Conservation (phyloP, 2,888 invertebrate species). For the Lasioglossum villosulum region DNA sequence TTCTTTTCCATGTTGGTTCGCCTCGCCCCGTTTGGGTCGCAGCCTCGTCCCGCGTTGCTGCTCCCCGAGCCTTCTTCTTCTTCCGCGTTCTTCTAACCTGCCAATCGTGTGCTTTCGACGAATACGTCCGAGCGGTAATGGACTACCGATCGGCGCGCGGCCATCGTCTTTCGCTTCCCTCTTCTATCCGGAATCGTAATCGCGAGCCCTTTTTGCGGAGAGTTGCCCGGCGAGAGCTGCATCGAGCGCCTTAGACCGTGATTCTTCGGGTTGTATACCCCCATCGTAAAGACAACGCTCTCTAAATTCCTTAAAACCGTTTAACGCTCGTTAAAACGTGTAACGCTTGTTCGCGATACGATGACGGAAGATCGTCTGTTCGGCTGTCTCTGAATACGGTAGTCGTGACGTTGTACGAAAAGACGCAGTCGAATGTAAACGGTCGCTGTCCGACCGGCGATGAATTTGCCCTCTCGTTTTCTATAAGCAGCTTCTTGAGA, state of each 20-base stretch:
- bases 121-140: slow-evolving; percentile 60
- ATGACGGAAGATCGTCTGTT: no score
- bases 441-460: neutral
- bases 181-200: slow-evolving; percentile 49
- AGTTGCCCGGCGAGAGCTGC: neutral
- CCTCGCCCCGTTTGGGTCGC: slow-evolving; percentile 31
- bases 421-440: neutral
- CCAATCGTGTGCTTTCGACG: slow-evolving; percentile 63
- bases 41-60: slow-evolving; percentile 32
- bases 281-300: neutral
- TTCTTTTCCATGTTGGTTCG: slow-evolving; percentile 36
- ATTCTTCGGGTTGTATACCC: neutral
- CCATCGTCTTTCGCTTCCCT: slow-evolving; percentile 26
- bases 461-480: no score
- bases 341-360: no score
- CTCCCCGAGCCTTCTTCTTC: slow-evolving; percentile 34
- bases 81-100: slow-evolving; percentile 73
- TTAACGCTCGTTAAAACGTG: no score
- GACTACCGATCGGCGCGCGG: slow-evolving; percentile 44
- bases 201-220: neutral
- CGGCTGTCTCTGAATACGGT: no score
- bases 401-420: no score
- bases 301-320: neutral
- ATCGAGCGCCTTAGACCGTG: neutral
- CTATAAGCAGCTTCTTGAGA: no score